phyloP scores from a whole-genome alignment of 1,140 invertebrate species.

The Drosophila novamexicana region DNA sequence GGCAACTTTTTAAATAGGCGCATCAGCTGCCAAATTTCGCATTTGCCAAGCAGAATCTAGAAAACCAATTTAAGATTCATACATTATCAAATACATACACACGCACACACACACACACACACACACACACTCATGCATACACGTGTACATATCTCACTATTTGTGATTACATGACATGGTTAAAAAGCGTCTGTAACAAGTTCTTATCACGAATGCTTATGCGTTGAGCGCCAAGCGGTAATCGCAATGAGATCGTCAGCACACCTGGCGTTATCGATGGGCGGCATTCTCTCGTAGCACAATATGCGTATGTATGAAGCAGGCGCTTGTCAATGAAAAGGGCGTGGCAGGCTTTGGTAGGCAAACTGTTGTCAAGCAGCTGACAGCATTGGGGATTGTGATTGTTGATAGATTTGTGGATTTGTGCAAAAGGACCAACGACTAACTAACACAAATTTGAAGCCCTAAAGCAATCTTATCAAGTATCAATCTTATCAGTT shows the following conservation, averaged over 20 bases:
- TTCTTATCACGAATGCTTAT: slow-evolving; percentile 35
- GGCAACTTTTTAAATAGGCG: slow-evolving; percentile 24
- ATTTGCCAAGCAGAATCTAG: slow-evolving; percentile 47
- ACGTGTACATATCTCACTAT: neutral
- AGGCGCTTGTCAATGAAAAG: too few relatives aligned
- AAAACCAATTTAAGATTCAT: slow-evolving; percentile 13
- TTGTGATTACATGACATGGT: slow-evolving; percentile 11
- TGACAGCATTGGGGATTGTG: neutral
- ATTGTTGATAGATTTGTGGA: neutral
- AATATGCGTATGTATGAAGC: too few relatives aligned
- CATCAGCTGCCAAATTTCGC: slow-evolving; percentile 54
- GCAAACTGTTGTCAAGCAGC: slow-evolving; percentile 8
- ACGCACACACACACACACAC: neutral
- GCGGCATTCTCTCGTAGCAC: neutral
- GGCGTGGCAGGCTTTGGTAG: too few relatives aligned
- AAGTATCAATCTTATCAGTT: slow-evolving; percentile 9
- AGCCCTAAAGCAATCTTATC: slow-evolving; percentile 29
- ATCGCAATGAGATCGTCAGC: slow-evolving; percentile 9
- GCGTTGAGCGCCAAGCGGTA: slow-evolving; percentile 1
- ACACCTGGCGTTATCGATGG: slow-evolving; percentile 3
- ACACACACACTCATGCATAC: neutral
- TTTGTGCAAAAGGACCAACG: slow-evolving; percentile 1
- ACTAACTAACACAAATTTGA: neutral
- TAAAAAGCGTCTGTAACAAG: slow-evolving; percentile 11
- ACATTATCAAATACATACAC: slow-evolving; percentile 14